Evolutionary conservation across 2,113 vertebrate species (phyloP), one percentile per base, ranked within the genome.

Genomic region (Nerophis ophidion): DNA sequence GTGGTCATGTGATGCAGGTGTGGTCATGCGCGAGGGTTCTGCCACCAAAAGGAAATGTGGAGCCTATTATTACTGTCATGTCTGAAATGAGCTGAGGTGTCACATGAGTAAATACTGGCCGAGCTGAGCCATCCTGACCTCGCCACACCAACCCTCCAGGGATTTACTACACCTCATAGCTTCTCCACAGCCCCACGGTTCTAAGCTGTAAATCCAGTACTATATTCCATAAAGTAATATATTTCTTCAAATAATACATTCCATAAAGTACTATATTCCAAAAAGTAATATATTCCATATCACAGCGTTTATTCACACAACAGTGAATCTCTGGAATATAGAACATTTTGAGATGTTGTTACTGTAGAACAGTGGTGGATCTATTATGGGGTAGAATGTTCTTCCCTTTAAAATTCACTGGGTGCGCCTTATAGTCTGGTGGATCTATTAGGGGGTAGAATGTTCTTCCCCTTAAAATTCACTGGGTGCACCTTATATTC

Each of bases 51-150:
- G 44, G 56, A 61, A 35, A 61, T 75, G 49, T n/a, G 11, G 61
- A 72, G 60, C 34, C 33, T 51, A 3, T 54, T 48, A n/a, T 45
- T 47, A 53, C 16, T 61, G 53, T 65, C 52, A 59, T 63, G 57
- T 54, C 35, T n/a, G n/a, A 38, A 61, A 48, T 47, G n/a, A 70
- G 36, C 57, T 53, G 71, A 59, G 40, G 47, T 47, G 57, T 61
- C 63, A 48, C 49, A 4, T 45, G 38, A 61, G 40, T 53, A 17
- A 61, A 59, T 38, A 42, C 60, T 65, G 48, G 35, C 53, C 38
- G 63, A 50, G 60, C 50, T 70, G 48, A 60, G 48, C 48, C 50
- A 51, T 70, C 9, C 61, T 75, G 68, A 72, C 65, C 61, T 77
- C 35, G 44, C 72, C 57, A 46, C 62, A 17, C 45, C 13, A 52